These are phyloP conservation scores for Calvadosia cruxmelitensis DNA, from an alignment of 30 jellyfish, hydroid and myxozoan species.

Conservation along the genomic window DNA sequence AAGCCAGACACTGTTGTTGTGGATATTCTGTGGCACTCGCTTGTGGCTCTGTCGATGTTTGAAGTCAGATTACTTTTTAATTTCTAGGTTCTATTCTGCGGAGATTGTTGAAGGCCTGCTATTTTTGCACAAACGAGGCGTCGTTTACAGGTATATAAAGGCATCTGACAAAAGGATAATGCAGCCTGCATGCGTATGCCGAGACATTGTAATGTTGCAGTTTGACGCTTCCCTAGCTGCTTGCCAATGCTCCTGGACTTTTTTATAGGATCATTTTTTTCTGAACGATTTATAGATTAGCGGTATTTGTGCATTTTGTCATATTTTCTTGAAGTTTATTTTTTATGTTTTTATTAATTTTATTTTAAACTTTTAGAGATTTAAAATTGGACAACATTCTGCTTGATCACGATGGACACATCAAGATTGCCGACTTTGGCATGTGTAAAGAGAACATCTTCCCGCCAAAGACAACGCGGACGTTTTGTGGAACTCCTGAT, in stretches of 20 bases:
- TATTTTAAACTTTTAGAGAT: conserved; percentile 33
- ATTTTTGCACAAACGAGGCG: conserved; percentile 91
- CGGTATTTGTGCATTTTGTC: no score
- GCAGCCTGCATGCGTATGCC: no score
- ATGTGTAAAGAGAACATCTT: conserved; percentile 94
- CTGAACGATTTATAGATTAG: no score
- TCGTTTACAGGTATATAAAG: conserved; percentile 63
- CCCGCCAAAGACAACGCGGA: conserved; percentile 98
- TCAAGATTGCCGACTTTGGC: conserved; percentile 98
- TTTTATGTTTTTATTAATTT: no score
- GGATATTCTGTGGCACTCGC: background rate
- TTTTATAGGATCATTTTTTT: no score
- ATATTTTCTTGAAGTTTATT: no score
- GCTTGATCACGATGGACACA: conserved; percentile 92
- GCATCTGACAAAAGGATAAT: no score
- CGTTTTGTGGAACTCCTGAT: conserved; percentile 98
- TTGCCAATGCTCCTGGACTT: no score
- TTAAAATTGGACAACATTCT: conserved; percentile 83
- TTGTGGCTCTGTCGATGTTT: background rate
- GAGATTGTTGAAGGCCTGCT: conserved; percentile 95
- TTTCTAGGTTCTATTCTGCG: conserved; percentile 80
- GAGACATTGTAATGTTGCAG: no score
- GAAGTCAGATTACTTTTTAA: background rate
- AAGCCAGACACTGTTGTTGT: no score
- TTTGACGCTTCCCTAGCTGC: no score